Evolutionary conservation across 2,113 vertebrate species (phyloP).

Genomic region (Butastur rufipennis): DNA sequence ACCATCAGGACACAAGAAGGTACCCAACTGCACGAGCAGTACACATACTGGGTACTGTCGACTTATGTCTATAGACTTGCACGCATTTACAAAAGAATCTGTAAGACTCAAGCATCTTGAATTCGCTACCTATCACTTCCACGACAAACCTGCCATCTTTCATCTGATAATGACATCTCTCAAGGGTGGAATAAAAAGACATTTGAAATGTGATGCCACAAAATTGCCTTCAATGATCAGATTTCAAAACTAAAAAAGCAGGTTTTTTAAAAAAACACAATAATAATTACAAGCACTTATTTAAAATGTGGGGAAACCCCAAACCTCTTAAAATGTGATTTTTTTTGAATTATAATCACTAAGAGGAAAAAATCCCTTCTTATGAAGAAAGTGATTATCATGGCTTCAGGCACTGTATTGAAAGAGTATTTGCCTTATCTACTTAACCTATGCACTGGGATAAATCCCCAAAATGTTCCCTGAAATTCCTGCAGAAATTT

Average conservation of each 20-base stretch:
- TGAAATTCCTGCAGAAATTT: slow-evolving; percentile 2
- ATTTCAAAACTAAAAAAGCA: not conserved
- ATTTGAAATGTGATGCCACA: not conserved
- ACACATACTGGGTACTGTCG: not conserved
- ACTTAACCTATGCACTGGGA: not conserved
- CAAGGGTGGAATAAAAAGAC: not conserved
- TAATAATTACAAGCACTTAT: not conserved
- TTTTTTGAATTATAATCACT: not conserved
- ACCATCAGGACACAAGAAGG: not conserved
- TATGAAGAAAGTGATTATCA: not conserved
- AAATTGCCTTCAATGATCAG: not conserved
- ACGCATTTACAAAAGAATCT: not conserved
- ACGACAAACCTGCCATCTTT: not conserved
- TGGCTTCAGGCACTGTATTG: not conserved
- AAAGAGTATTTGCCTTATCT: not conserved
- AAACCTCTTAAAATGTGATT: not conserved
- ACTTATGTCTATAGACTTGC: not conserved
- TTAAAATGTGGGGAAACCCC: not conserved
- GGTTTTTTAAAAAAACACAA: not conserved
- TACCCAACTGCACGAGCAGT: not conserved
- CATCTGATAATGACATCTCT: not conserved
- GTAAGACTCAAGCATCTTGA: not conserved
- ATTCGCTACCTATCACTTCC: not conserved
- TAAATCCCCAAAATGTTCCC: not conserved
- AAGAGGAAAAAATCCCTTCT: not conserved